phyloP scores from a whole-genome alignment of 2,113 vertebrate species.

The Vicugna pacos region DNA sequence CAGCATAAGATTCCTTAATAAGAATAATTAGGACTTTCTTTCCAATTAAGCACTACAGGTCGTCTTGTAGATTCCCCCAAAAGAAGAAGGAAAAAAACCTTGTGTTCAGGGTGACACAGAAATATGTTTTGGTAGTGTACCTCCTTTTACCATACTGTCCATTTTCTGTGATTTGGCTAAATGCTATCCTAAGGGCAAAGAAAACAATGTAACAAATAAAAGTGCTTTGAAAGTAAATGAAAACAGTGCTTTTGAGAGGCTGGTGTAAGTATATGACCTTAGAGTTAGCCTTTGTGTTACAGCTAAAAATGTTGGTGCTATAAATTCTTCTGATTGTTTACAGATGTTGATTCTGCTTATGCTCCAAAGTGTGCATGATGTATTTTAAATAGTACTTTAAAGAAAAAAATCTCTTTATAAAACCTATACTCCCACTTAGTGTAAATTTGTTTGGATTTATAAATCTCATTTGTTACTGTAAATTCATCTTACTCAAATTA shows the following conservation, averaged over 20 bases:
- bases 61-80: constrained; percentile 30
- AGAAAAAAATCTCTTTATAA: constrained; percentile 67
- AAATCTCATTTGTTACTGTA: constrained; percentile 76
- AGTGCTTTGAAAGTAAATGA: constrained; percentile 77
- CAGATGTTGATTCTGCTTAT: constrained; percentile 75
- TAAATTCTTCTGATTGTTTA: constrained; percentile 81
- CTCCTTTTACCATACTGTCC: constrained; percentile 16
- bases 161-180: constrained; percentile 55
- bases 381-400: constrained; percentile 81
- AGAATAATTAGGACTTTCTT: constrained; percentile 34
- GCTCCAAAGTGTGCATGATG: constrained; percentile 77
- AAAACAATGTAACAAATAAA: constrained; percentile 61
- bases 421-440: constrained; percentile 70
- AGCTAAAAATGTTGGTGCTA: constrained; percentile 84
- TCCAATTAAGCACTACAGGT: constrained; percentile 63
- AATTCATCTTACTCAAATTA: constrained; percentile 74
- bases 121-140: constrained; percentile 50
- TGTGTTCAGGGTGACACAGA: constrained; percentile 61
- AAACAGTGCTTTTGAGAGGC: constrained; percentile 61
- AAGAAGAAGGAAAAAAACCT: not conserved
- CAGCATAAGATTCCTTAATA: constrained; percentile 57
- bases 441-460: constrained; percentile 74
- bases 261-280: constrained; percentile 48
- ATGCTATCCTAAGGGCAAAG: constrained; percentile 61
- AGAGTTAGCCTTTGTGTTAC: constrained; percentile 74